These are phyloP conservation scores for Electrophaes corylata DNA, from an alignment of 2,888 invertebrate species.

Conservation along the genomic window DNA sequence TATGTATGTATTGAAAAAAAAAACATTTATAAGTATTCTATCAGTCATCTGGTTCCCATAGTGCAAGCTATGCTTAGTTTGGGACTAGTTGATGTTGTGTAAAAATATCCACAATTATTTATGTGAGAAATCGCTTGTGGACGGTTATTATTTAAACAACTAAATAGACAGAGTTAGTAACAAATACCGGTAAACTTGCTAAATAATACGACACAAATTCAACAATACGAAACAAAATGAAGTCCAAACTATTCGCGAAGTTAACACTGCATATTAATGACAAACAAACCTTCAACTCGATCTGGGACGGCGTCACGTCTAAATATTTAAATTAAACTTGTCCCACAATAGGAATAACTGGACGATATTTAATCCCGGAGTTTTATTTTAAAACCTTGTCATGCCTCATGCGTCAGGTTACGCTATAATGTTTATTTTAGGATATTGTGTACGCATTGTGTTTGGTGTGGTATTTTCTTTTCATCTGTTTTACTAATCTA, in stretches of 20 bases:
- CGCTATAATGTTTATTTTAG: conserved; percentile 16
- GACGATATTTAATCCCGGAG: conserved; percentile 58
- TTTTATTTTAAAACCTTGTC: conserved; percentile 26
- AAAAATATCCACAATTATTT: no score
- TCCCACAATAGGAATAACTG: conserved; percentile 56
- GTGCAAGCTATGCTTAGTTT: no score
- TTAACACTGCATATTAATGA: conserved; percentile 29
- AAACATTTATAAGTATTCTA: no score
- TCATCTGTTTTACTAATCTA: background rate
- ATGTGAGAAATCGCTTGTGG: no score
- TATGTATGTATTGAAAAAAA: no score
- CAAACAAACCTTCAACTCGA: conserved; percentile 25
- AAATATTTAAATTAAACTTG: conserved; percentile 58
- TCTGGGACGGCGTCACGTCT: conserved; percentile 52
- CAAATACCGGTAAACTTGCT: background rate
- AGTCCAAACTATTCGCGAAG: conserved; percentile 24
- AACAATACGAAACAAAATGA: conserved; percentile 11
- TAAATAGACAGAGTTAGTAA: background rate
- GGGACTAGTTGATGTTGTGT: no score
- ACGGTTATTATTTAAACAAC: no score
- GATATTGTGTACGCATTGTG: conserved; percentile 11
- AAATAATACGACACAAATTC: conserved; percentile 4
- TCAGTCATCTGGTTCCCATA: no score
- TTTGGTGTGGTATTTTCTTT: background rate
- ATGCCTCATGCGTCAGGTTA: conserved; percentile 9